A percentile compares a stretch with the other conserved stretches of the same genome.
Conservation (phyloP, 2,113 vertebrate species). For the Sorex fumeus region DNA sequence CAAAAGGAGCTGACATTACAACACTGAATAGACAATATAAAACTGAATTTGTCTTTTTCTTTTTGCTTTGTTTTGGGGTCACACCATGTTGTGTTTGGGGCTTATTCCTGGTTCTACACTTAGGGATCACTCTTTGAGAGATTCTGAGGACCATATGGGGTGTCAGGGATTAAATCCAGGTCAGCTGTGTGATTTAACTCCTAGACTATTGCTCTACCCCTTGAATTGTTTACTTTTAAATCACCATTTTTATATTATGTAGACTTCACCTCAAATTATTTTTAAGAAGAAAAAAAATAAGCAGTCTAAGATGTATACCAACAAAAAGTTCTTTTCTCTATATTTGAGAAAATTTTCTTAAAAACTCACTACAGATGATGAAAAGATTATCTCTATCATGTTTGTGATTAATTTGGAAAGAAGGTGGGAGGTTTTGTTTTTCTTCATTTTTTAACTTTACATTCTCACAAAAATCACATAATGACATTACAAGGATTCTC, state of each 20-base stretch:
- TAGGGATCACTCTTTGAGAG: too few species aligned
- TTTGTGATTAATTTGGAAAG: background rate
- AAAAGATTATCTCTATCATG: background rate
- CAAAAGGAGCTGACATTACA: background rate
- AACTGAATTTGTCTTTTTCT: background rate
- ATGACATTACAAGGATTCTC: background rate
- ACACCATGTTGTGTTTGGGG: too few species aligned
- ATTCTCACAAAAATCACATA: conserved; percentile 66
- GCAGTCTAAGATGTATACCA: background rate
- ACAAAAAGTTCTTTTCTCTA: conserved; percentile 1
- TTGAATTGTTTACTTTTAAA: background rate
- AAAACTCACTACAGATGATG: background rate
- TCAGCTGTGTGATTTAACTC: too few species aligned
- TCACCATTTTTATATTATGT: background rate
- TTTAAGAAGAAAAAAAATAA: conserved; percentile 29
- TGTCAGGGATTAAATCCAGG: too few species aligned
- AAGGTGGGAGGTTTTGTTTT: background rate
- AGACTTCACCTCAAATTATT: background rate
- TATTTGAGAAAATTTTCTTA: background rate
- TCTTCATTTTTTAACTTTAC: conserved; percentile 52
- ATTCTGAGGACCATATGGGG: too few species aligned
- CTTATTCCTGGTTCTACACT: too few species aligned
- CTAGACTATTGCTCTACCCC: too few species aligned
- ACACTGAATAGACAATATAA: background rate
- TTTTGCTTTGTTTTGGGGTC: too few species aligned